phyloP scores from a whole-genome alignment of 2,888 invertebrate genomes.

The Parnassius mnemosyne region DNA sequence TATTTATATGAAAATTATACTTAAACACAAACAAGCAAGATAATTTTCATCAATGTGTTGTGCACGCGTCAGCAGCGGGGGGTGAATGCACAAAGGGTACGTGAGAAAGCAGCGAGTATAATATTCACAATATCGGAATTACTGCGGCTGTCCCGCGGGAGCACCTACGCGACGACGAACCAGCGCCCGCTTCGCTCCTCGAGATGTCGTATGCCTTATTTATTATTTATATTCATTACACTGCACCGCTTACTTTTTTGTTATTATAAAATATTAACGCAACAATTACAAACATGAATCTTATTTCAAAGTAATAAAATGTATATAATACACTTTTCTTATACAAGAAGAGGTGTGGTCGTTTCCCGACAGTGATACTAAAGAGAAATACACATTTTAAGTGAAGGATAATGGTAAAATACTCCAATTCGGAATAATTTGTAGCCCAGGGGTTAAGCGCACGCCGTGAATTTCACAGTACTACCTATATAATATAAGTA shows the following conservation, averaged over 20 bases:
- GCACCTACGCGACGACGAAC: slow-evolving; percentile 39
- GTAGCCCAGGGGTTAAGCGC: too few species aligned
- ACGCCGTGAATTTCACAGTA: too few species aligned
- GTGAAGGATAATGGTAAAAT: too few species aligned
- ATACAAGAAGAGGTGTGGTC: too few species aligned
- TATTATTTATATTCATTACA: slow-evolving; percentile 72
- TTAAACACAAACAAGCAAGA: slow-evolving; percentile 11
- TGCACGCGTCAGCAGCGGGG: slow-evolving; percentile 36
- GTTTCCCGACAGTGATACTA: too few species aligned
- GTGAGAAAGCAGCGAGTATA: slow-evolving; percentile 69
- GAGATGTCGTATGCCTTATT: slow-evolving; percentile 50
- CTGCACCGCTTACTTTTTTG: slow-evolving; percentile 44
- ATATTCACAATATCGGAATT: slow-evolving; percentile 68
- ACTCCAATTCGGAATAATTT: too few species aligned
- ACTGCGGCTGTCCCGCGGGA: slow-evolving; percentile 52
- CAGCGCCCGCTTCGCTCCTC: slow-evolving; percentile 36
- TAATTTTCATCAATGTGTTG: slow-evolving; percentile 26
- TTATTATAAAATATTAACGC: background rate
- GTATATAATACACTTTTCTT: too few species aligned
- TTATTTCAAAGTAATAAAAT: too few species aligned
- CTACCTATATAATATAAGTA: too few species aligned
- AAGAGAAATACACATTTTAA: too few species aligned
- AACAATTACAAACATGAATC: background rate
- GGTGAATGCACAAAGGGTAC: slow-evolving; percentile 44
- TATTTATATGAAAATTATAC: background rate